Percentiles rank a stretch among this genome's conserved stretches.
These are phyloP conservation scores for Hoplostethus atlanticus DNA, from an alignment of 2,797 vertebrate species.

Conservation along the genomic window DNA sequence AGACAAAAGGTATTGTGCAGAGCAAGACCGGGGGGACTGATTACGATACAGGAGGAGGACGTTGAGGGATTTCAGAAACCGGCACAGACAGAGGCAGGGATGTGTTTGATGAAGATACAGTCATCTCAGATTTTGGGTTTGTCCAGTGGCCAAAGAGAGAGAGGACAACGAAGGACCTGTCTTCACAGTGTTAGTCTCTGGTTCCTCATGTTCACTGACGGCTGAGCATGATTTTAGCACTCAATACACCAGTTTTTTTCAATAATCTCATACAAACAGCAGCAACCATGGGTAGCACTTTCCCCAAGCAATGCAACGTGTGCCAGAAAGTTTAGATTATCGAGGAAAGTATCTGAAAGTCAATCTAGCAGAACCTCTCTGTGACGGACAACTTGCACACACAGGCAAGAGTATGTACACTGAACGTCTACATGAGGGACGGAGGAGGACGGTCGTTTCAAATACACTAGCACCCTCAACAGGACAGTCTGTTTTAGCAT, in stretches of 20 bases:
- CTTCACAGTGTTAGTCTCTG: not conserved
- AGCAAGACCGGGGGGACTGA: not conserved
- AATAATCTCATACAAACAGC: too few species aligned
- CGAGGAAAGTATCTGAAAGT: not conserved
- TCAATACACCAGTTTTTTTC: not conserved
- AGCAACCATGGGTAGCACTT: too few species aligned
- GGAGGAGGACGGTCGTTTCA: constrained; percentile 31
- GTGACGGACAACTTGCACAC: not conserved
- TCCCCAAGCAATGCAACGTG: too few species aligned
- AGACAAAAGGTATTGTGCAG: not conserved
- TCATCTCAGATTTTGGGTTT: not conserved
- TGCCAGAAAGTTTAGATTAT: not conserved
- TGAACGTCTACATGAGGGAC: not conserved
- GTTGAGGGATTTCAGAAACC: not conserved
- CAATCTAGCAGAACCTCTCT: too few species aligned
- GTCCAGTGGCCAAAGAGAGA: not conserved
- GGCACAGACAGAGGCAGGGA: not conserved
- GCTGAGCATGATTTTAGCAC: not conserved
- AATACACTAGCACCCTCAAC: constrained; percentile 67
- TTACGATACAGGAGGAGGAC: not conserved
- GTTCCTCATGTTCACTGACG: not conserved
- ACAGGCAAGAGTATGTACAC: constrained; percentile 5
- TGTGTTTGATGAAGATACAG: not conserved
- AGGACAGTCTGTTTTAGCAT: constrained; percentile 50
- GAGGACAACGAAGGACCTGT: not conserved